Conservation (phyloP, 2,113 vertebrate species). For the Paramormyrops kingsleyae region DNA sequence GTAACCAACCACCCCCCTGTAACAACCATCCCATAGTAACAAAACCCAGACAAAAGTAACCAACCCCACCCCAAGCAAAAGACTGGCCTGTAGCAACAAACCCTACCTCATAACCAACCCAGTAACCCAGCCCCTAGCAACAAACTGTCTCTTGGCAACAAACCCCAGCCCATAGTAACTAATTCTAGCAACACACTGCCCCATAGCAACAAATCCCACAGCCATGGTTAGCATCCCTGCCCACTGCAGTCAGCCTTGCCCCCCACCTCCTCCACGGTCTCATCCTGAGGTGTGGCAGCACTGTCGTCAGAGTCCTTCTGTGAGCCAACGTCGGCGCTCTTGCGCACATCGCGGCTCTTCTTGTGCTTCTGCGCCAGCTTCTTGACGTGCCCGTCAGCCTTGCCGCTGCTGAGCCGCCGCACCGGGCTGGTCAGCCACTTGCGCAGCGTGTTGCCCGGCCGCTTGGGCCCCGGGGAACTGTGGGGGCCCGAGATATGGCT, state of each 20-base stretch:
- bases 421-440: constrained; percentile 98
- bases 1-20: background rate
- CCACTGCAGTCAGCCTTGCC: background rate
- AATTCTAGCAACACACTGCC: background rate
- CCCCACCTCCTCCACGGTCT: constrained; percentile 87
- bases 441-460: constrained; percentile 92
- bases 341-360: constrained; percentile 89
- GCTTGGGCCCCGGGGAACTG: constrained; percentile 88
- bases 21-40: no score
- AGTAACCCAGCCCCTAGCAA: background rate
- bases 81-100: background rate
- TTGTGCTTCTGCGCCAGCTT: constrained; percentile 95
- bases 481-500: constrained; percentile 82
- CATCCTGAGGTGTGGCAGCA: constrained; percentile 90
- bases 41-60: background rate
- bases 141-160: background rate
- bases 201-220: background rate
- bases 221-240: background rate
- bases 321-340: constrained; percentile 78
- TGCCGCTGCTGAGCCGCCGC: constrained; percentile 91
- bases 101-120: background rate
- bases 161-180: background rate
- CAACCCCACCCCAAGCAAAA: background rate
- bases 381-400: constrained; percentile 92
- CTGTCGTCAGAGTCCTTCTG: constrained; percentile 97